Percentiles rank a stretch among this genome's conserved stretches.
These are phyloP conservation scores for Phaedon cochleariae DNA, from an alignment of 2,888 invertebrate species.

Conservation along the genomic window DNA sequence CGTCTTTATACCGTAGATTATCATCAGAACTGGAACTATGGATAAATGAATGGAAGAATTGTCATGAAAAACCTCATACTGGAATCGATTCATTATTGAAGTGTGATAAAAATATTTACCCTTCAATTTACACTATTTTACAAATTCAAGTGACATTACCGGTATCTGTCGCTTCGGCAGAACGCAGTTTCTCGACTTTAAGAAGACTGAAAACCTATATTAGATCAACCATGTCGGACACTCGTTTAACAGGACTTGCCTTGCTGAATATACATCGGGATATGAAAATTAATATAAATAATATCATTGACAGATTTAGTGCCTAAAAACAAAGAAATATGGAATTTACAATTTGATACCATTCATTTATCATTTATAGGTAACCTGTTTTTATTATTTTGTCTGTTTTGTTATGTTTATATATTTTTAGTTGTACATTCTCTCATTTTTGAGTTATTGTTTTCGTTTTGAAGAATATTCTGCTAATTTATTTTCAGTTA, in stretches of 20 bases:
- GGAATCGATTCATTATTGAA: constrained; percentile 7
- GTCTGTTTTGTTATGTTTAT: constrained; percentile 4
- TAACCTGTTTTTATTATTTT: constrained; percentile 9
- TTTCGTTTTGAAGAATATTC: not conserved
- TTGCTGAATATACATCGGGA: constrained; percentile 1
- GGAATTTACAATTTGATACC: not conserved
- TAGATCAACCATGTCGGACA: constrained; percentile 2
- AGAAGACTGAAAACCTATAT: constrained; percentile 14
- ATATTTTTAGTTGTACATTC: not conserved
- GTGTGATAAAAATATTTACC: constrained; percentile 8
- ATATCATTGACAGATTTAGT: constrained; percentile 2
- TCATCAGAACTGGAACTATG: constrained; percentile 5
- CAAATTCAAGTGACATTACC: not conserved
- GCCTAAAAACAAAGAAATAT: not conserved
- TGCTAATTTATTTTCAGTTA: not conserved
- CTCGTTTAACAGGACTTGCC: constrained; percentile 6
- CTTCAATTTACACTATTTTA: constrained; percentile 5
- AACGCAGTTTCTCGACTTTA: not conserved
- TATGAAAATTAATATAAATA: not conserved
- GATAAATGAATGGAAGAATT: constrained; percentile 12
- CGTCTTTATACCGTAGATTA: constrained; percentile 1
- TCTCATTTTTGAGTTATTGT: not conserved
- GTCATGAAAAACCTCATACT: constrained; percentile 2
- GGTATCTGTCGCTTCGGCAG: not conserved
- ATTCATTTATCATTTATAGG: not conserved